Conservation (phyloP, 2,797 vertebrate species). For the Arctocebus calabarensis region DNA sequence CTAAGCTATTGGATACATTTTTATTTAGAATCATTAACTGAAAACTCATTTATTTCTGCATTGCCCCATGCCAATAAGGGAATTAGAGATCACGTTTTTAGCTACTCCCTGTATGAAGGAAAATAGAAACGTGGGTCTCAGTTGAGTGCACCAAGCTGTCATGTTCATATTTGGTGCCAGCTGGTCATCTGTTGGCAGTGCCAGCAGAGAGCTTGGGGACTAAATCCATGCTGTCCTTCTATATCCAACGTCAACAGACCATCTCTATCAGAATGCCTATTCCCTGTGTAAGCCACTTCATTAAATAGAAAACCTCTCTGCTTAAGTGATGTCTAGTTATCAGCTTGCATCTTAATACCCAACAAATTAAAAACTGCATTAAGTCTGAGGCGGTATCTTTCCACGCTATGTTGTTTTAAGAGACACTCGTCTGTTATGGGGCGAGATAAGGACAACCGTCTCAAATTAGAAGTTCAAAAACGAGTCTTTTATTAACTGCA, state of each 20-base stretch:
- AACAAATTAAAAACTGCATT: slow-evolving; percentile 62
- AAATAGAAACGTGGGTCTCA: slow-evolving; percentile 57
- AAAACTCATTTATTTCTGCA: slow-evolving; percentile 55
- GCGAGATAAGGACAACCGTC: too few species aligned
- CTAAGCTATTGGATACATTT: neutral
- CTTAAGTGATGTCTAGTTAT: slow-evolving; percentile 35
- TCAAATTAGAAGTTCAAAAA: too few species aligned
- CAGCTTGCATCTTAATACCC: slow-evolving; percentile 60
- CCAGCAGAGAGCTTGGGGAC: neutral
- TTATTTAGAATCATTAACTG: neutral
- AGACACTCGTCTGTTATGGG: neutral
- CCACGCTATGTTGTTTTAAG: neutral
- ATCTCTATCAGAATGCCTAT: neutral
- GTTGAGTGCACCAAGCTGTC: slow-evolving; percentile 52
- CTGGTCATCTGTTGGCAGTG: slow-evolving; percentile 58
- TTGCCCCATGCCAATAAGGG: neutral
- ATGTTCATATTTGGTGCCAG: neutral
- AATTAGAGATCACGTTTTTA: slow-evolving; percentile 18
- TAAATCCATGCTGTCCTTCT: slow-evolving; percentile 13
- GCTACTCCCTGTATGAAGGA: slow-evolving; percentile 18
- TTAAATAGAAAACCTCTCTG: slow-evolving; percentile 40
- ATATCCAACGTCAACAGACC: neutral
- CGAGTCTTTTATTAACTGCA: too few species aligned
- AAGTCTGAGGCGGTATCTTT: slow-evolving; percentile 28
- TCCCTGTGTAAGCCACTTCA: neutral